phyloP scores from a whole-genome alignment of 2,888 invertebrate species.

The Arctia plantaginis region DNA sequence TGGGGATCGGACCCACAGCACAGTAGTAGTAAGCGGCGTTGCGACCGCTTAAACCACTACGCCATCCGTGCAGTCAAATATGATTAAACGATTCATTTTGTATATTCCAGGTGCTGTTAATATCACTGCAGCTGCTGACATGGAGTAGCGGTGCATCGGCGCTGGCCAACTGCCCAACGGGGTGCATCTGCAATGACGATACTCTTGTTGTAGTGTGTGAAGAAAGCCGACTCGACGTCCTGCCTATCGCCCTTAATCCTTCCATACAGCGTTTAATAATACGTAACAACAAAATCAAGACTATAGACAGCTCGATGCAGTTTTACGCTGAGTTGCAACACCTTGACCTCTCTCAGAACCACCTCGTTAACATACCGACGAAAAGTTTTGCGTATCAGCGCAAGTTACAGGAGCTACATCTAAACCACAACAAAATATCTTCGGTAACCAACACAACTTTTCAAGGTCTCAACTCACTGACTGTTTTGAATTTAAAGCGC shows the following conservation, averaged over 20 bases:
- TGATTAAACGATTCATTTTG: constrained; percentile 37
- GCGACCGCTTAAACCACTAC: too few relatives aligned
- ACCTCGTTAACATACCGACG: constrained; percentile 92
- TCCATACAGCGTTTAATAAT: constrained; percentile 94
- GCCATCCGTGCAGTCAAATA: too few relatives aligned
- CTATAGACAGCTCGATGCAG: constrained; percentile 95
- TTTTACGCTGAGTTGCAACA: constrained; percentile 95
- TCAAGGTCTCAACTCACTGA: constrained; percentile 91
- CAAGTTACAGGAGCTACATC: constrained; percentile 92
- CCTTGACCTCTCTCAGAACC: constrained; percentile 94
- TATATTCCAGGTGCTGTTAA: constrained; percentile 76
- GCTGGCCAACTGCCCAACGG: constrained; percentile 93
- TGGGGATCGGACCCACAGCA: too few relatives aligned
- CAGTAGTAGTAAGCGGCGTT: too few relatives aligned
- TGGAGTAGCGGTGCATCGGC: constrained; percentile 83
- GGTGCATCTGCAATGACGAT: constrained; percentile 96
- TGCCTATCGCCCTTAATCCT: constrained; percentile 96
- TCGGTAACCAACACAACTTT: constrained; percentile 93
- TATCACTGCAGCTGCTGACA: constrained; percentile 73
- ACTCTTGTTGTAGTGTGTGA: constrained; percentile 95
- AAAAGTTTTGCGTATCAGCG: constrained; percentile 93
- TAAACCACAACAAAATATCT: constrained; percentile 94
- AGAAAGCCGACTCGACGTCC: constrained; percentile 94
- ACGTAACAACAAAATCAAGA: constrained; percentile 94
- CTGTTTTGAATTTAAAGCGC: constrained; percentile 92